Conservation (phyloP, 2,797 vertebrate genomes). For the Falco peregrinus region DNA sequence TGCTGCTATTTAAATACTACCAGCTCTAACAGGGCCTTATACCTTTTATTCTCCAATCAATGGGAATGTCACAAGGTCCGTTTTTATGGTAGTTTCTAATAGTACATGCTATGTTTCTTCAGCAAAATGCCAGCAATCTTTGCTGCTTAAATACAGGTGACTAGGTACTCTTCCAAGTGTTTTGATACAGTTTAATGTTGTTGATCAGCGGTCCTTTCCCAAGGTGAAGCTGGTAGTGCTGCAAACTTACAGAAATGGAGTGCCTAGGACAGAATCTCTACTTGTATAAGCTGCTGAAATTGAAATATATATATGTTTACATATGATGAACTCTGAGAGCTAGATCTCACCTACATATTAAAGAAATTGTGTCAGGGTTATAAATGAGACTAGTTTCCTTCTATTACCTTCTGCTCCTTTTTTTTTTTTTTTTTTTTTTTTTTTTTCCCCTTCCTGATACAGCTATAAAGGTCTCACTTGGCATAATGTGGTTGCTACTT, state of each 20-base stretch:
- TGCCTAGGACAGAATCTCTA: background rate
- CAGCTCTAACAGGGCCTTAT: background rate
- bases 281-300: background rate
- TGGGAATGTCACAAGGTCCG: background rate
- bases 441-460: background rate
- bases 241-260: background rate
- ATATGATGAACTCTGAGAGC: background rate
- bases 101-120: background rate
- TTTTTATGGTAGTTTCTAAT: background rate
- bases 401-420: background rate
- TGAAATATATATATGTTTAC: background rate
- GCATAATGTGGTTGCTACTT: background rate
- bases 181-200: background rate
- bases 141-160: background rate
- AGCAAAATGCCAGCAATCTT: background rate
- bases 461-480: background rate
- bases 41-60: background rate
- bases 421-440: background rate
- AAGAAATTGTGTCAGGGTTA: background rate
- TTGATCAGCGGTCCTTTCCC: background rate
- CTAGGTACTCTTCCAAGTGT: background rate
- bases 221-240: background rate
- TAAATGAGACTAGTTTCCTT: background rate
- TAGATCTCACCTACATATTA: background rate
- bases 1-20: background rate